phyloP scores from a whole-genome alignment of 1,140 invertebrate species.

The Sycobia sp. region DNA sequence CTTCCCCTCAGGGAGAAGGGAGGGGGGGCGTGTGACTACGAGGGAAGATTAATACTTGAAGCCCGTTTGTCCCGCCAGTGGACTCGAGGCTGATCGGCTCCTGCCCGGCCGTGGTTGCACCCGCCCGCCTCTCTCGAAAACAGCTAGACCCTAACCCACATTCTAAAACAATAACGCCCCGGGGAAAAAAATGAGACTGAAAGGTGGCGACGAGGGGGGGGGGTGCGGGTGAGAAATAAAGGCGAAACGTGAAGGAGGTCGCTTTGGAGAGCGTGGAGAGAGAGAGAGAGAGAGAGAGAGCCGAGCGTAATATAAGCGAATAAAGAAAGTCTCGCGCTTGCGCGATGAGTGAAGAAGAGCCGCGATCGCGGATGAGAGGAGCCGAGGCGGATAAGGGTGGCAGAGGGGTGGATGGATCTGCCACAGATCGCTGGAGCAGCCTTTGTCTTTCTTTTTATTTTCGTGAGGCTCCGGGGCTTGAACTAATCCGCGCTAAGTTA shows the following conservation, averaged over 20 bases:
- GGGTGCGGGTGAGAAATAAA: no score
- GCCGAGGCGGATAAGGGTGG: no score
- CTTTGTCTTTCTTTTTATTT: constrained; percentile 29
- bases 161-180: constrained; percentile 23
- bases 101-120: no score
- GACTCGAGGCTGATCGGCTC: no score
- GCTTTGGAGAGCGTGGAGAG: no score
- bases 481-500: constrained; percentile 25
- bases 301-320: constrained; percentile 3
- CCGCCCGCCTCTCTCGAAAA: no score
- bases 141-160: constrained; percentile 14
- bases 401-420: no score
- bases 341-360: not conserved
- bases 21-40: no score
- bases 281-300: no score
- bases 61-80: no score
- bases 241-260: no score
- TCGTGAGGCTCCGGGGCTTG: not conserved
- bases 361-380: no score
- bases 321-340: constrained; percentile 7
- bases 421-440: constrained; percentile 19
- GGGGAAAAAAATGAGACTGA: not conserved
- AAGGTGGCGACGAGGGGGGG: not conserved
- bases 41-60: constrained; percentile 21
- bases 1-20: not conserved